A percentile compares a stretch with the other conserved stretches of the same genome.
Conservation (phyloP, 2,113 vertebrate genomes). For the Ammodramus savannarum region DNA sequence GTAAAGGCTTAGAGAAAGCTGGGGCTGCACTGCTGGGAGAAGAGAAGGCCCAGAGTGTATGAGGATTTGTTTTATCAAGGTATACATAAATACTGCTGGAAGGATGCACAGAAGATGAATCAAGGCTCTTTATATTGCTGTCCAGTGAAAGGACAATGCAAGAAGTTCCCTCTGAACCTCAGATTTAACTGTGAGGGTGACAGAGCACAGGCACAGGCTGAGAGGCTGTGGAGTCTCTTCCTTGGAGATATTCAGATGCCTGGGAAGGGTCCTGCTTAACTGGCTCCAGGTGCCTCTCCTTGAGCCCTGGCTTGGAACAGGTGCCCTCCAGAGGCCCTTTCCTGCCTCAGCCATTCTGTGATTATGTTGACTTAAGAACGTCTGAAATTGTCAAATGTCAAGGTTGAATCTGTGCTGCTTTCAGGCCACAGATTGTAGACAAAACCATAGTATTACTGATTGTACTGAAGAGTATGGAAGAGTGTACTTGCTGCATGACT, state of each 20-base stretch:
- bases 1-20: background rate
- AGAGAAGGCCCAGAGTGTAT: background rate
- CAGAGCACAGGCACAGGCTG: fast-evolving
- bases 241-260: background rate
- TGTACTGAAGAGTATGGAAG: background rate
- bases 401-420: background rate
- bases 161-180: background rate
- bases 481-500: background rate
- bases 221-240: background rate
- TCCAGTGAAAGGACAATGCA: background rate
- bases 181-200: background rate
- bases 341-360: background rate
- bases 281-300: background rate
- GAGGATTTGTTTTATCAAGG: background rate
- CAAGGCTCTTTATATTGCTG: background rate
- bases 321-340: background rate
- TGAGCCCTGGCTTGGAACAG: background rate
- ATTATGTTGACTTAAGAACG: background rate
- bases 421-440: background rate
- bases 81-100: background rate
- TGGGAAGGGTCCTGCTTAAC: background rate
- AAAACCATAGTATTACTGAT: background rate
- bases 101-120: background rate
- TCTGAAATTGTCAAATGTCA: background rate
- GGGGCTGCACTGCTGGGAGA: background rate